These are phyloP conservation scores for Oophaga pumilio DNA, from an alignment of 2,113 vertebrate species.

Conservation along the genomic window DNA sequence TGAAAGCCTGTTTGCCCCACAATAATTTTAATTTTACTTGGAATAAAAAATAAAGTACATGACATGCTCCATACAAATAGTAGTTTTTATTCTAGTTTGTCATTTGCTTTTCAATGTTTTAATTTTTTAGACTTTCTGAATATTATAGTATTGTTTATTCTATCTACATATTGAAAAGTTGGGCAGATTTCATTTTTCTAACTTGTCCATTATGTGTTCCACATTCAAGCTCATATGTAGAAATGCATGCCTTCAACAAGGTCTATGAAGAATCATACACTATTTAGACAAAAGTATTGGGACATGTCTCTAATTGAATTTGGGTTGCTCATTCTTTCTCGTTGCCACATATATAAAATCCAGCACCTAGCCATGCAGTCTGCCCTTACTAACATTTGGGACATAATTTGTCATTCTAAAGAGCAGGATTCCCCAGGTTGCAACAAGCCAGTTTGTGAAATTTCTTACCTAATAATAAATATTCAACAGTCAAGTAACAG, in stretches of 20 bases:
- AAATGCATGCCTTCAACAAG: background rate
- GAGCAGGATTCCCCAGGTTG: too few relatives aligned
- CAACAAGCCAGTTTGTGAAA: too few relatives aligned
- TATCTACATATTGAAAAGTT: background rate
- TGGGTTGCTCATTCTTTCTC: too few relatives aligned
- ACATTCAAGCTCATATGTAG: background rate
- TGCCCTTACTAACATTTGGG: too few relatives aligned
- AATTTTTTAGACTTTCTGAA: background rate
- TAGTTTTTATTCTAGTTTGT: constrained; percentile 16
- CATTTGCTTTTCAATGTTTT: background rate
- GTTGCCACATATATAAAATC: too few relatives aligned
- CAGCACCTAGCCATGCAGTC: too few relatives aligned
- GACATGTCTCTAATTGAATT: too few relatives aligned
- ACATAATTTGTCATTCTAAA: too few relatives aligned
- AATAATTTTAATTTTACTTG: constrained; percentile 54
- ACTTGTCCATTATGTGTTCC: background rate
- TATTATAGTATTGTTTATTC: background rate
- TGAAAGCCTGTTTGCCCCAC: constrained; percentile 56
- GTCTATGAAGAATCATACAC: too few relatives aligned
- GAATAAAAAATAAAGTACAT: constrained; percentile 40
- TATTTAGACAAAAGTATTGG: too few relatives aligned
- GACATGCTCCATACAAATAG: constrained; percentile 7
- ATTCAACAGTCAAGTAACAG: too few relatives aligned
- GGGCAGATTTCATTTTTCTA: background rate
- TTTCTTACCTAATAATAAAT: too few relatives aligned